Base-by-base conservation (phyloP, 2,113 vertebrate genomes). In the Stomatorhinus ivindoensis region DNA sequence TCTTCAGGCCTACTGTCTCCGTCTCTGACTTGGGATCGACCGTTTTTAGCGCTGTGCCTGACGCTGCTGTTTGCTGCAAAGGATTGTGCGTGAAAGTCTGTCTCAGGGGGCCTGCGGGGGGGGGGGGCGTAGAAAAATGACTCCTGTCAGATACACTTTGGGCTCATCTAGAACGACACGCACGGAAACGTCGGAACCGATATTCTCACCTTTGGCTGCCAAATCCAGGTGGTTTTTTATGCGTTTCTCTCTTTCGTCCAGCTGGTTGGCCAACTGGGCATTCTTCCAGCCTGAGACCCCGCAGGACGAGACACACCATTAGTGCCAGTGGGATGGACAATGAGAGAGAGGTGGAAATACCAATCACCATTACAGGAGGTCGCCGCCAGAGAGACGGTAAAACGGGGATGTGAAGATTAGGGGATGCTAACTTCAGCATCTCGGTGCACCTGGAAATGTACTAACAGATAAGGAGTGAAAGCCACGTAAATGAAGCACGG, bases 71-170 rank as follows among this genome's bases (percentile, higher is more conserved):
- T 90, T 96, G 96, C 89, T 96, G 93, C 24, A 97, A 90, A 69
- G 97, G 97, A 91, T 97, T 98, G 76, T 97, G 96, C 91, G 95
- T 92, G 91, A 97, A 98, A 0, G 97, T 98, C 93, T 97, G 97
- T 90, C 95, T 95, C 92, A 98, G 92, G 0, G 97, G 97, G 51
- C 97, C 97, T 98, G 90, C 3, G 65, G 51, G 50, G 4, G 65
- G 51, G 50, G 50, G 47, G 47, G 13, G 13, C 61, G 51, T 31
- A 91, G 35, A 86, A 27, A 87, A 35, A 42, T 35, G 27, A 58
- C 47, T 39, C 1, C 35, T 13, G 50, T 76, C 31, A 83, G n/a
- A 83, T 7, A 31, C 42, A 88, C 58, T 42, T 48, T 31, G 6
- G 13, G 15, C 69, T 39, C 9, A n/a, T n/a, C n/a, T n/a, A n/a